Evolutionary conservation across 2,113 vertebrate species (phyloP).

Genomic region (Ceyx margarethae): DNA sequence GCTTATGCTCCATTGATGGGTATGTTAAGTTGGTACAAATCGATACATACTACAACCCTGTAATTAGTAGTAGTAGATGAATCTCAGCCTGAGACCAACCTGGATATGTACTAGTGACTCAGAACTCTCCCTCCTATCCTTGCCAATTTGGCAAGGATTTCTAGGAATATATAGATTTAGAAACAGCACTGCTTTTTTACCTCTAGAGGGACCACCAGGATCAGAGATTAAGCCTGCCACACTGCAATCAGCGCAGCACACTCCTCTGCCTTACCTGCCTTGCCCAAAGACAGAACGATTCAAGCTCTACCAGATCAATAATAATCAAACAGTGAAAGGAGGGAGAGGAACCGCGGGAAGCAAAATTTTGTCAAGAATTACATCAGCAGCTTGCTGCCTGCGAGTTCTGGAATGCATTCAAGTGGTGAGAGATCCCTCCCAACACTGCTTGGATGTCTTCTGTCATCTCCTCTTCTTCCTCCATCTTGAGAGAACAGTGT

Average conservation of each 20-base stretch:
- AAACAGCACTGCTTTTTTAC: not conserved
- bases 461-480: not conserved
- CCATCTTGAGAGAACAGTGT: not conserved
- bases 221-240: conserved; percentile 11
- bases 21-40: not conserved
- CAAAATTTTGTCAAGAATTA: not conserved
- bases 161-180: not conserved
- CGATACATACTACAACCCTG: fast-evolving
- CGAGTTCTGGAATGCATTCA: not conserved
- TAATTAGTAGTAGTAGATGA: not conserved
- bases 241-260: not conserved
- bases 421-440: not conserved
- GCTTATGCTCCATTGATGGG: not conserved
- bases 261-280: not conserved
- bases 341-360: not conserved
- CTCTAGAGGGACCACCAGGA: conserved; percentile 73
- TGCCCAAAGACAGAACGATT: not conserved
- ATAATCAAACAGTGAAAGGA: not conserved
- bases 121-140: not conserved
- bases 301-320: not conserved
- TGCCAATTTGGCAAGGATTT: not conserved
- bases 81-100: not conserved
- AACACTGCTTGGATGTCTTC: not conserved
- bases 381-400: not conserved
- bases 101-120: not conserved